Base-by-base conservation (phyloP, 2,113 vertebrate species). In the Promerops cafer region DNA sequence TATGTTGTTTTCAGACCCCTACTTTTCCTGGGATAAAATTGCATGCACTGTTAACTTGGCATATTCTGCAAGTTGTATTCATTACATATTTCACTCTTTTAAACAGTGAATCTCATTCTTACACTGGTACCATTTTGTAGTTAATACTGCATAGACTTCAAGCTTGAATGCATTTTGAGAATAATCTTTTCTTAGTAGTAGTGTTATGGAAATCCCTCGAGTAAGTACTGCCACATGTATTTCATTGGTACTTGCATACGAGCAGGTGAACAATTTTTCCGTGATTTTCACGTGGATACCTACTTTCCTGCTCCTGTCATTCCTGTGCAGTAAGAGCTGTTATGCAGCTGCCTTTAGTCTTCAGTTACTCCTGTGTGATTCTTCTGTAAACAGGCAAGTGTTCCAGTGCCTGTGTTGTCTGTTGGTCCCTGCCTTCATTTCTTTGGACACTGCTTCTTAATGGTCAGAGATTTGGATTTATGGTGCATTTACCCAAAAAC, bases 391-490 rank as follows among this genome's bases (percentile, higher is more conserved):
- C 40, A 69, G 91, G 60, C 83, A 10, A 40, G 13, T 91, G 9
- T 70, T 83, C 57, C 14, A 8, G 68, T 86, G 76, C 75, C 27
- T 78, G 52, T 39, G 24, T 82, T 95, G 42, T 92, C 71, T 96
- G 30, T 78, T 80, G 30, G 60, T 94, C 64, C 57, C 57, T 90
- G 37, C 76, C 85, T 90, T 89, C 86, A 65, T 96, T 90, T 79
- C 77, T 87, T 89, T 87, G 65, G 45, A 61, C 65, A 95, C 96
- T 97, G 95, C 96, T 97, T 95, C 95, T 97, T 95, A 78, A 93
- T 90, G 9, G 79, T 93, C 68, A 92, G 95, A 95, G 96, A 90
- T 83, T 89, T 96, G 92, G 96, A 97, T 89, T 96, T 97, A 96
- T 96, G 96, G 94, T 96, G 52, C 26, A 9, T 74, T 94, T 90